Percentiles rank a stretch among this genome's conserved stretches.
Evolutionary conservation across 2,888 invertebrate species (phyloP).

Genomic region (Plagodis pulveraria): DNA sequence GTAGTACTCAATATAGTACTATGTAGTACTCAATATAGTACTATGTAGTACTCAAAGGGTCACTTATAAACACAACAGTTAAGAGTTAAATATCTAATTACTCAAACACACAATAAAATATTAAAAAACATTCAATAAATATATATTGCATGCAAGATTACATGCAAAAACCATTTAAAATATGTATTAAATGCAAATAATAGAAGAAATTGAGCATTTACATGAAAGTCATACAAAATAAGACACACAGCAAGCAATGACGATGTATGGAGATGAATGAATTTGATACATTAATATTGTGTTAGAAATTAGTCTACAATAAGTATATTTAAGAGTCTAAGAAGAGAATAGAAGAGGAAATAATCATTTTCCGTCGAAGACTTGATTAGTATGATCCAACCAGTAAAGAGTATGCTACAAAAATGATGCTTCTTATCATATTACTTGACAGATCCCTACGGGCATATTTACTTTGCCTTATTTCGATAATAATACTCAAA

Average conservation of each 20-base stretch:
- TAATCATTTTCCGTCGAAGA: too few relatives aligned
- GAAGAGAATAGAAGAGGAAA: too few relatives aligned
- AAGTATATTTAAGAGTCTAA: neutral
- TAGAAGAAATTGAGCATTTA: slow-evolving; percentile 47
- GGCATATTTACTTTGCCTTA: too few relatives aligned
- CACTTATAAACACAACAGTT: neutral
- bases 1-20: too few relatives aligned
- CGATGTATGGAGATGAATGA: slow-evolving; percentile 51
- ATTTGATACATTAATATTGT: slow-evolving; percentile 26
- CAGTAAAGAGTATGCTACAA: too few relatives aligned
- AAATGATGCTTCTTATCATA: too few relatives aligned
- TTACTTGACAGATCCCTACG: too few relatives aligned
- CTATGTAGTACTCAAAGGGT: too few relatives aligned
- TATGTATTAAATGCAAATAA: slow-evolving; percentile 44
- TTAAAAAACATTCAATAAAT: neutral
- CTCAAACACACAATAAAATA: slow-evolving; percentile 2
- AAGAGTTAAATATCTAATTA: slow-evolving; percentile 19
- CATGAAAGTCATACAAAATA: slow-evolving; percentile 65
- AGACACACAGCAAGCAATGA: slow-evolving; percentile 62
- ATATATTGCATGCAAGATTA: slow-evolving; percentile 14
- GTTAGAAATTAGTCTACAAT: slow-evolving; percentile 2
- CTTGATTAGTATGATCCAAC: too few relatives aligned
- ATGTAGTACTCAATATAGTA: too few relatives aligned
- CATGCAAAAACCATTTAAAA: slow-evolving; percentile 44
- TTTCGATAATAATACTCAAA: too few relatives aligned